Percentiles rank a stretch among this genome's conserved stretches.
Conservation (phyloP, 1,140 invertebrate genomes). For the Heliconius himera region DNA sequence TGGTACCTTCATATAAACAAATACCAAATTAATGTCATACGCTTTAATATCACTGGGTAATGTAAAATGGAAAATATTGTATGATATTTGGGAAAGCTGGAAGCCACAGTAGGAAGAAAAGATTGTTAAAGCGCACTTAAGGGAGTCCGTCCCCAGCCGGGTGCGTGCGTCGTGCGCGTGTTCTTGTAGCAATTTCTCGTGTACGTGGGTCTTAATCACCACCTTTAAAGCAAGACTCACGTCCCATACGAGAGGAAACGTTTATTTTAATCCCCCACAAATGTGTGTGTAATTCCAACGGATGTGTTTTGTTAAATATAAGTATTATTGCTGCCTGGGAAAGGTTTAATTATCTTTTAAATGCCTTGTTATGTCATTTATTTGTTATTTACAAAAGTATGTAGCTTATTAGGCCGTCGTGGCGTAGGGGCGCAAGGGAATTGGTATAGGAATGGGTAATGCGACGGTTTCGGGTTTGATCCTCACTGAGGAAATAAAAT, state of each 20-base stretch:
- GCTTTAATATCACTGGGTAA: not conserved
- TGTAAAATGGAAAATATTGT: not conserved
- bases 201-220: slow-evolving; percentile 65
- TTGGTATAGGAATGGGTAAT: too few relatives aligned
- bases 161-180: slow-evolving; percentile 44
- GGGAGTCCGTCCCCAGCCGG: slow-evolving; percentile 42
- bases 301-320: slow-evolving; percentile 54
- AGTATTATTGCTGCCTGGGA: slow-evolving; percentile 18
- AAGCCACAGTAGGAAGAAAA: slow-evolving; percentile 29
- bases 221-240: slow-evolving; percentile 64
- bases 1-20: not conserved
- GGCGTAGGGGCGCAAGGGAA: too few relatives aligned
- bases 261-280: slow-evolving; percentile 71
- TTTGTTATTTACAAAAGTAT: not conserved
- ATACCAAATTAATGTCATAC: not conserved
- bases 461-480: too few relatives aligned
- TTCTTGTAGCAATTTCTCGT: slow-evolving; percentile 50
- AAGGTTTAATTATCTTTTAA: slow-evolving; percentile 8
- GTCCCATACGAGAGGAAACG: slow-evolving; percentile 56
- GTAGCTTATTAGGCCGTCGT: not conserved
- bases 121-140: slow-evolving; percentile 38
- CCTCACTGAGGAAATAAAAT: too few relatives aligned
- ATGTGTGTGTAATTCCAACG: slow-evolving; percentile 60
- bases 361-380: not conserved
- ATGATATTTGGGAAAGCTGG: slow-evolving; percentile 5